A percentile compares a stretch with the other conserved stretches of the same genome.
These are phyloP conservation scores for Dexiosoma caninum DNA, from an alignment of 2,888 invertebrate species.

Conservation along the genomic window DNA sequence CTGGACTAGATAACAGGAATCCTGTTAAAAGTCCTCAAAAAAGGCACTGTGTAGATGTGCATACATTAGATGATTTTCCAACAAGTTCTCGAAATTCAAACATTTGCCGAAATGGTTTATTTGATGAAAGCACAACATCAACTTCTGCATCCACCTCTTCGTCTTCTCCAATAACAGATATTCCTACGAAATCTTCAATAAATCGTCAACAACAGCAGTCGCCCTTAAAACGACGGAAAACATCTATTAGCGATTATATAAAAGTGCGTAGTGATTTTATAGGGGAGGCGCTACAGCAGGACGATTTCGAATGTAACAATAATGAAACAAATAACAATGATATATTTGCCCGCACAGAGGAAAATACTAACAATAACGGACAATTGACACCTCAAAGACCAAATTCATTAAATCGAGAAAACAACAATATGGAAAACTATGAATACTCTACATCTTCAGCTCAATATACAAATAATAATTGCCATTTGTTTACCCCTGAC, in stretches of 20 bases:
- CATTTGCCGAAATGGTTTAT: slow-evolving; percentile 67
- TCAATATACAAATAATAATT: slow-evolving; percentile 44
- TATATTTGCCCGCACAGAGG: slow-evolving; percentile 40
- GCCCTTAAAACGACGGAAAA: slow-evolving; percentile 62
- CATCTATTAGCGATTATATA: slow-evolving; percentile 60
- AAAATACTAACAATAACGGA: slow-evolving; percentile 36
- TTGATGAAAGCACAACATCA: slow-evolving; percentile 53
- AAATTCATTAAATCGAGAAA: slow-evolving; percentile 22
- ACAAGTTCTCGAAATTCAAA: slow-evolving; percentile 70
- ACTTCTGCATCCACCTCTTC: slow-evolving; percentile 25
- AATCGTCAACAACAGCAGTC: slow-evolving; percentile 45
- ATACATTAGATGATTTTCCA: slow-evolving; percentile 67
- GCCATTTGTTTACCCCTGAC: slow-evolving; percentile 68
- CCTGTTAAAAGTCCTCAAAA: slow-evolving; percentile 55
- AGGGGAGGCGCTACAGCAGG: slow-evolving; percentile 2
- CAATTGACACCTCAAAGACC: slow-evolving; percentile 57
- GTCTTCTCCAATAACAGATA: slow-evolving; percentile 12
- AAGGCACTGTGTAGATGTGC: slow-evolving; percentile 63
- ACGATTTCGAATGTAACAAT: slow-evolving; percentile 61
- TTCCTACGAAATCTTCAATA: slow-evolving; percentile 34
- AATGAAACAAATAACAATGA: slow-evolving; percentile 64
- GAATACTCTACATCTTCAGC: slow-evolving; percentile 30
- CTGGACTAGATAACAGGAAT: neutral
- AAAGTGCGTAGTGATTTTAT: slow-evolving; percentile 36
- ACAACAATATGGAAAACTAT: slow-evolving; percentile 53